These are phyloP conservation scores for Xestobium rufovillosum DNA, from an alignment of 2,888 invertebrate genomes.

Conservation along the genomic window DNA sequence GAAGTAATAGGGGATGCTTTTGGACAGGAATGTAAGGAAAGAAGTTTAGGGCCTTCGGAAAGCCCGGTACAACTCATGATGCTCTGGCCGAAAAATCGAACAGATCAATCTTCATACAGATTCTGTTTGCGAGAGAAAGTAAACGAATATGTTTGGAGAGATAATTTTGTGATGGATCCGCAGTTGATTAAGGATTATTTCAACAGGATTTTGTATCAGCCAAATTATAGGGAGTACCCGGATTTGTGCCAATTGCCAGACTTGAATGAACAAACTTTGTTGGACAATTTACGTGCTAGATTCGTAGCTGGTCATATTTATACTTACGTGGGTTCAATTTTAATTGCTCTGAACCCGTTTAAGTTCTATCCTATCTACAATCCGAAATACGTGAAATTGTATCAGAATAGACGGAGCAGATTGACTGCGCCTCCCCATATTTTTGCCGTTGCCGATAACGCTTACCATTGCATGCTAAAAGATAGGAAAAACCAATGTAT, in stretches of 20 bases:
- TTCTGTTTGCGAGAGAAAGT: conserved; percentile 85
- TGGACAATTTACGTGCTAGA: conserved; percentile 82
- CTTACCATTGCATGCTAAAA: conserved; percentile 90
- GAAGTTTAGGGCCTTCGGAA: conserved; percentile 73
- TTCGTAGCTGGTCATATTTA: conserved; percentile 91
- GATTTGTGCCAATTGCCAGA: conserved; percentile 94
- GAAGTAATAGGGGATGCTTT: conserved; percentile 82
- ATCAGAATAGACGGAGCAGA: conserved; percentile 85
- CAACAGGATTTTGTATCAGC: conserved; percentile 83
- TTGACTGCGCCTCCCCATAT: conserved; percentile 93
- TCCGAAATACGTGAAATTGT: conserved; percentile 92
- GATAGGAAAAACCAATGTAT: conserved; percentile 88
- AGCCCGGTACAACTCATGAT: conserved; percentile 78
- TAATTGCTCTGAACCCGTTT: conserved; percentile 91
- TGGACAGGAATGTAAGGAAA: conserved; percentile 87
- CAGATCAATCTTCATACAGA: conserved; percentile 54
- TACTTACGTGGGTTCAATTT: conserved; percentile 91
- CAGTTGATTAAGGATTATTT: conserved; percentile 90
- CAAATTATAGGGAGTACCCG: conserved; percentile 88
- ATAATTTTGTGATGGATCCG: conserved; percentile 82
- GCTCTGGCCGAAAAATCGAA: conserved; percentile 64
- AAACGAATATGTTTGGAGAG: conserved; percentile 77
- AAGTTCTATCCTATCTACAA: conserved; percentile 96
- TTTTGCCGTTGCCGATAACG: conserved; percentile 91
- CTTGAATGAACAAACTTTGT: conserved; percentile 84